Conservation (phyloP, 1,140 invertebrate species). For the Eubasilissa regina region DNA sequence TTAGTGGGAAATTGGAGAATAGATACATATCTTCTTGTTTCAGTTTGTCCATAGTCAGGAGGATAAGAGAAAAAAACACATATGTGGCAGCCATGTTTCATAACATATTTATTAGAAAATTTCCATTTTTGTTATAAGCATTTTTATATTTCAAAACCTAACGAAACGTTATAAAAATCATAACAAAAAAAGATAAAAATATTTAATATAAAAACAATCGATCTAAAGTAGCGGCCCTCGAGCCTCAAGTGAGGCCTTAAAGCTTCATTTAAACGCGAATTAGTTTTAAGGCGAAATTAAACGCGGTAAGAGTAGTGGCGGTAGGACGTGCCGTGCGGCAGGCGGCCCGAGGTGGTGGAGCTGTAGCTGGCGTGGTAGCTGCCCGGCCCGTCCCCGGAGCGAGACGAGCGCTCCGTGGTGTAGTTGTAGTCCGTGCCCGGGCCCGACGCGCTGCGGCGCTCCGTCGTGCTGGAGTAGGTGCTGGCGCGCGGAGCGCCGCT, state of each 20-base stretch:
- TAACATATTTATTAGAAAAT: conserved; percentile 35
- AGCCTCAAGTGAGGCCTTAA: conserved; percentile 4
- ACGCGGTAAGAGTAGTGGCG: conserved; percentile 90
- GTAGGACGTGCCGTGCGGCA: conserved; percentile 85
- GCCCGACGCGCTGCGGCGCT: conserved; percentile 77
- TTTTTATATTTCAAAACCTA: background rate
- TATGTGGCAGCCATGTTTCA: background rate
- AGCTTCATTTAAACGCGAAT: conserved; percentile 6
- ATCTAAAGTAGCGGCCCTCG: background rate
- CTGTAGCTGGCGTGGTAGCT: conserved; percentile 82
- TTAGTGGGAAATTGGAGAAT: background rate
- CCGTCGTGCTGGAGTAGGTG: conserved; percentile 78
- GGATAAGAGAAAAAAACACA: conserved; percentile 39
- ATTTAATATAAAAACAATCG: background rate
- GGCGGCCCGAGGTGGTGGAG: conserved; percentile 80
- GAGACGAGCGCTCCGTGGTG: conserved; percentile 80
- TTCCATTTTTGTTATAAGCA: conserved; percentile 13
- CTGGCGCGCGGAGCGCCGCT: conserved; percentile 73
- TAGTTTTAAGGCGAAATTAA: conserved; percentile 69
- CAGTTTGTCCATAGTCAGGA: conserved; percentile 48
- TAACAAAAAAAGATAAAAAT: conserved; percentile 34
- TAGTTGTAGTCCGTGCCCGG: conserved; percentile 80
- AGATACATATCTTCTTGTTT: conserved; percentile 51
- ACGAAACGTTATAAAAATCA: conserved; percentile 22
- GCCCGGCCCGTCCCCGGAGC: conserved; percentile 80